phyloP scores from a whole-genome alignment of 2,797 vertebrate genomes.

The Neopelma chrysocephalum region DNA sequence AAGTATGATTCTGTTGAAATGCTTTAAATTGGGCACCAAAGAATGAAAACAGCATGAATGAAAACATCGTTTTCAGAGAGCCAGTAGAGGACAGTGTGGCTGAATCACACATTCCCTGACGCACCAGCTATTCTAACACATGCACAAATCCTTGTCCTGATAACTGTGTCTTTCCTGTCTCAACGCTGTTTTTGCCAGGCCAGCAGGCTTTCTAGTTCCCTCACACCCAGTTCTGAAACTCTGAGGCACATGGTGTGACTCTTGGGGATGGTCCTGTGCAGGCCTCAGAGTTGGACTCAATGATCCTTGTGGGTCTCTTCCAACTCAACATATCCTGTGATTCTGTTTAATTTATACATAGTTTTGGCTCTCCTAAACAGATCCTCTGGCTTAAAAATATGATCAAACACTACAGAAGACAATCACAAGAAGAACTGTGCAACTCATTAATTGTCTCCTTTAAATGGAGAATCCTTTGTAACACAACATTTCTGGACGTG shows the following conservation, averaged over 20 bases:
- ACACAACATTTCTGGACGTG: not conserved
- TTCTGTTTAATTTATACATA: not conserved
- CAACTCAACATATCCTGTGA: not conserved
- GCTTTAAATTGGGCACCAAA: not conserved
- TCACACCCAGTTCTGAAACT: not conserved
- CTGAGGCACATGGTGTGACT: not conserved
- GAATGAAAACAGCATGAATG: not conserved
- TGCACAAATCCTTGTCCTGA: not conserved
- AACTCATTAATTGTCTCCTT: not conserved
- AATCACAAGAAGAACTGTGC: not conserved
- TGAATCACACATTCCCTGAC: not conserved
- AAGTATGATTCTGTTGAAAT: not conserved
- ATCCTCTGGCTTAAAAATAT: not conserved
- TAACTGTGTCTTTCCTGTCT: not conserved
- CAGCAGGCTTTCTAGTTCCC: not conserved
- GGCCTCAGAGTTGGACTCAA: not conserved
- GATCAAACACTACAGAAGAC: not conserved
- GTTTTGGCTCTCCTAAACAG: not conserved
- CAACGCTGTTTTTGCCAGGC: not conserved
- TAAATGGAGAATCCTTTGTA: not conserved
- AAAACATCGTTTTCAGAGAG: not conserved
- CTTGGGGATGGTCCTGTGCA: not conserved
- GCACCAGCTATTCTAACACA: not conserved
- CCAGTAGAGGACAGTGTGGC: slow-evolving; percentile 28
- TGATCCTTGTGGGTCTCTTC: not conserved